A percentile compares a stretch with the other conserved stretches of the same genome.
Evolutionary conservation across 2,113 vertebrate species (phyloP).

Genomic region (Epinephelus fuscoguttatus): DNA sequence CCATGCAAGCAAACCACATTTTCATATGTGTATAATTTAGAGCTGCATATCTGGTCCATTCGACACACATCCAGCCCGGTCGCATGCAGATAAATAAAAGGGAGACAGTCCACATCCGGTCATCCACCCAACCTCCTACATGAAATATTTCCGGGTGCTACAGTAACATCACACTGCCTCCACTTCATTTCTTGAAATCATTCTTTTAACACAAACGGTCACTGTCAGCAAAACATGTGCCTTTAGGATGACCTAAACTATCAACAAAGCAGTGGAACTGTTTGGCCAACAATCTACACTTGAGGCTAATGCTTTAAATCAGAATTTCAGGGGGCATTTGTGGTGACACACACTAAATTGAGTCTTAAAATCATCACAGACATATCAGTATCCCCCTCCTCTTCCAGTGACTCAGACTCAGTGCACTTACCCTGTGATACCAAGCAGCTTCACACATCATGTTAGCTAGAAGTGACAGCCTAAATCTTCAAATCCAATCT

Average conservation of each 20-base stretch:
- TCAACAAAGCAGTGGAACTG: background rate
- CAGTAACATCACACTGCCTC: too few relatives aligned
- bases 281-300: background rate
- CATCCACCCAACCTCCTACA: too few relatives aligned
- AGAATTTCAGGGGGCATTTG: background rate
- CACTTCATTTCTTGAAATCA: background rate
- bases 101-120: too few relatives aligned
- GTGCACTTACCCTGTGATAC: background rate
- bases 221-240: background rate
- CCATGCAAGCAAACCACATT: background rate
- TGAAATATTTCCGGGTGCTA: too few relatives aligned
- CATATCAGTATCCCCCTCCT: background rate
- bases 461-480: slow-evolving; percentile 24
- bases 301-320: background rate
- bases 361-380: slow-evolving; percentile 11
- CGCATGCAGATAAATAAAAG: background rate
- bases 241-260: background rate
- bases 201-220: background rate
- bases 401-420: background rate
- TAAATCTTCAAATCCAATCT: slow-evolving; percentile 46
- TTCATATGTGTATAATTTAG: background rate
- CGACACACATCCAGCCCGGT: background rate
- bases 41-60: background rate
- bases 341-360: slow-evolving; percentile 5
- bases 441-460: slow-evolving; percentile 18